phyloP scores from a whole-genome alignment of 2,888 invertebrate species.

The Loripinus fragilis region DNA sequence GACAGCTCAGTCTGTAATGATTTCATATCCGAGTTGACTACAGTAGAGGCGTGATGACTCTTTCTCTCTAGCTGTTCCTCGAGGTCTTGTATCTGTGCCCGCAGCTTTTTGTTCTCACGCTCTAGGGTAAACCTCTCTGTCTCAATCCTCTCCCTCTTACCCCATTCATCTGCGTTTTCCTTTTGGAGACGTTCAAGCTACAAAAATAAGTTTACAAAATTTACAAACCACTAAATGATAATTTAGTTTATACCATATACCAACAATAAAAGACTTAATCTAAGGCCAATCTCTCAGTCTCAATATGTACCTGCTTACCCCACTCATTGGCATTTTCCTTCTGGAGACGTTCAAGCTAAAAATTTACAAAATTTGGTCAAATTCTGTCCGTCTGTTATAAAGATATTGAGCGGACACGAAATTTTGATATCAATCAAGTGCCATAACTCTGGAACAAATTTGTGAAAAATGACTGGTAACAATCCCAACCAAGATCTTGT shows the following conservation, averaged over 20 bases:
- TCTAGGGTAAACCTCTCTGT: constrained; percentile 94
- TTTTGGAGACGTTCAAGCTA: constrained; percentile 93
- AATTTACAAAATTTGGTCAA: no score
- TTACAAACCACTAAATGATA: no score
- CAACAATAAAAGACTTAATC: no score
- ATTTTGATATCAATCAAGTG: no score
- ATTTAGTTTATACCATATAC: no score
- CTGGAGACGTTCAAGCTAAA: constrained; percentile 92
- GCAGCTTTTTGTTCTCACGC: constrained; percentile 94
- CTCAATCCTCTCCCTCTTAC: constrained; percentile 94
- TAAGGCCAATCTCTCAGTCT: constrained; percentile 94
- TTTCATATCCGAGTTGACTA: constrained; percentile 81
- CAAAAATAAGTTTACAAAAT: not conserved
- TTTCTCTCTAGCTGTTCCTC: constrained; percentile 88
- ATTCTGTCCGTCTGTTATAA: no score
- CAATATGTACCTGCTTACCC: constrained; percentile 94
- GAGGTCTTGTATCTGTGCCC: constrained; percentile 88
- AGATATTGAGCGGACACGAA: no score
- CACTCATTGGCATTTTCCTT: constrained; percentile 97
- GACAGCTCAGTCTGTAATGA: constrained; percentile 82
- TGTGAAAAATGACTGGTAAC: no score
- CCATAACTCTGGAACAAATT: no score
- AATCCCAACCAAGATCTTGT: no score
- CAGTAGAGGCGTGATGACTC: constrained; percentile 76
- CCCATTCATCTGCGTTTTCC: constrained; percentile 97